Evolutionary conservation across 2,888 invertebrate species (phyloP).

Genomic region (Liodrosophila aerea): DNA sequence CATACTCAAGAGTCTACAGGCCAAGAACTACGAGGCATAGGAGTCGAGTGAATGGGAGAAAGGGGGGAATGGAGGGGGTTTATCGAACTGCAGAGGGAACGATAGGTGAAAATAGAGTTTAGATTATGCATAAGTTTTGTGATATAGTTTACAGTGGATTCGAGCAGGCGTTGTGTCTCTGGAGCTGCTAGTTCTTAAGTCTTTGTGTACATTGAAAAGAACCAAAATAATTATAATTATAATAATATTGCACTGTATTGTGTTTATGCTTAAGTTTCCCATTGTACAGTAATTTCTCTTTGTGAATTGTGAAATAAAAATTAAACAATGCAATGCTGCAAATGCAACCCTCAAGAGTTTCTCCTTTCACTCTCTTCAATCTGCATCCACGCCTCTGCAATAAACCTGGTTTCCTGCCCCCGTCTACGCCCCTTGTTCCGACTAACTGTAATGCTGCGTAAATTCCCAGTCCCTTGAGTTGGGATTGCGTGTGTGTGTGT

Average conservation of each 20-base stretch:
- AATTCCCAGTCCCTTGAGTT: constrained; percentile 25
- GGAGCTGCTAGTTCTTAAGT: constrained; percentile 32
- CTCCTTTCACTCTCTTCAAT: background rate
- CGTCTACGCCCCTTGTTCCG: constrained; percentile 8
- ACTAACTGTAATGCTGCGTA: constrained; percentile 18
- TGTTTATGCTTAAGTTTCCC: constrained; percentile 47
- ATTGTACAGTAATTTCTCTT: constrained; percentile 42
- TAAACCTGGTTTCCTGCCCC: constrained; percentile 32
- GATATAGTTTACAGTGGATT: constrained; percentile 57
- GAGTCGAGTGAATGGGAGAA: background rate
- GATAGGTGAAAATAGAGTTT: constrained; percentile 62
- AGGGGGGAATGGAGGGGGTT: constrained; percentile 9
- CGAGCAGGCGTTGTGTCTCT: constrained; percentile 19
- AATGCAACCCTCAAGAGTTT: constrained; percentile 46
- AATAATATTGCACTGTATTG: constrained; percentile 35
- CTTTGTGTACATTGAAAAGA: too few relatives aligned
- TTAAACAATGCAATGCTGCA: constrained; percentile 45
- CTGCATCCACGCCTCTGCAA: constrained; percentile 34
- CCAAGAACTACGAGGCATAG: constrained; percentile 70
- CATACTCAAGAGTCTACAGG: constrained; percentile 75
- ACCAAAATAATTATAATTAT: background rate
- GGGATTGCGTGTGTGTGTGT: constrained; percentile 8
- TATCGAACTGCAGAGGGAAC: constrained; percentile 69
- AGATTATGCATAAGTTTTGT: constrained; percentile 45
- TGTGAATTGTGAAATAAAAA: constrained; percentile 48